phyloP scores from a whole-genome alignment of 2,797 vertebrate genomes.

The Channa striata region DNA sequence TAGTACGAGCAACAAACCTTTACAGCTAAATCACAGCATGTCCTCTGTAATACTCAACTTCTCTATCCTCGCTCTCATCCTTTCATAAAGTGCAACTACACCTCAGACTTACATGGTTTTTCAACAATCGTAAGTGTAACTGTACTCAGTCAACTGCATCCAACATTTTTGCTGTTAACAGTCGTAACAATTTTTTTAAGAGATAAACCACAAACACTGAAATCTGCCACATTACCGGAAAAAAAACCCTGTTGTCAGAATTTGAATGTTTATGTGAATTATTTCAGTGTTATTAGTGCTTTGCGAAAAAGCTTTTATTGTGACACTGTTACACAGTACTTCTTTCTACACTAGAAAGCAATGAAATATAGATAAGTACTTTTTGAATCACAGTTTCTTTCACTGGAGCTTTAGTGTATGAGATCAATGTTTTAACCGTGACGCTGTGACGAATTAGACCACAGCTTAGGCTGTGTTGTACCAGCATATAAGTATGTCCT shows the following conservation, averaged over 20 bases:
- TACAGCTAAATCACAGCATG: background rate
- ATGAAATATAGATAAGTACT: constrained; percentile 2
- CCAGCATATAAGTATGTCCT: constrained; percentile 43
- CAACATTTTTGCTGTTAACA: background rate
- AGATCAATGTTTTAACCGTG: constrained; percentile 37
- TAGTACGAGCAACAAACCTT: no score
- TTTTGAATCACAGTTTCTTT: constrained; percentile 32
- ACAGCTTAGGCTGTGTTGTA: constrained; percentile 44
- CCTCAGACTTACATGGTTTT: background rate
- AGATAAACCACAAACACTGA: constrained; percentile 23
- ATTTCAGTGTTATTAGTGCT: constrained; percentile 28
- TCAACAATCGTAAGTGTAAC: background rate
- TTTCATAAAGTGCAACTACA: background rate
- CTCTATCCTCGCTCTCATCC: background rate
- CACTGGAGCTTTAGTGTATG: constrained; percentile 2
- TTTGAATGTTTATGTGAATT: constrained; percentile 18
- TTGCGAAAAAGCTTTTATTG: constrained; percentile 45
- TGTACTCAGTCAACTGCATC: constrained; percentile 14
- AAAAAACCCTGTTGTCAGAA: constrained; percentile 9
- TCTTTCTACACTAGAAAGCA: constrained; percentile 35
- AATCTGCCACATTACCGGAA: constrained; percentile 12
- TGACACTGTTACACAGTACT: constrained; percentile 46
- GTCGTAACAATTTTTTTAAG: background rate
- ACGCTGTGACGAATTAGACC: constrained; percentile 37
- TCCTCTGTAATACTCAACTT: background rate